phyloP scores from a whole-genome alignment of 2,797 vertebrate species.

The Nasua narica region DNA sequence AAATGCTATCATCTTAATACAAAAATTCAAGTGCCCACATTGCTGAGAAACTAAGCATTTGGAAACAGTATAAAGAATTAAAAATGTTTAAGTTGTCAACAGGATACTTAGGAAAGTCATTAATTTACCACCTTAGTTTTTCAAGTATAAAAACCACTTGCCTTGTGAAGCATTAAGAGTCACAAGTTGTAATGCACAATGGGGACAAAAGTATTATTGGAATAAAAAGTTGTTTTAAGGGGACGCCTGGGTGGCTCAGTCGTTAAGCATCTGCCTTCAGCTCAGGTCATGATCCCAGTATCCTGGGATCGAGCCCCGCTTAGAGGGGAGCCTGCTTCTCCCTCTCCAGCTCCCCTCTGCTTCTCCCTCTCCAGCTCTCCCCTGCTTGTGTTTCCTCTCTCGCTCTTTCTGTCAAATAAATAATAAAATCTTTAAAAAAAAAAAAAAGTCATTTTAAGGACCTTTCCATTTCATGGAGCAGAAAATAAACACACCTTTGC shows the following conservation, averaged over 20 bases:
- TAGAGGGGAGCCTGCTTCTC: too few species aligned
- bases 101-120: background rate
- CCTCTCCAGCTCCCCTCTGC: too few species aligned
- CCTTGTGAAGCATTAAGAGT: conserved; percentile 36
- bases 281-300: too few species aligned
- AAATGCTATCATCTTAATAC: conserved; percentile 7
- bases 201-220: conserved; percentile 19
- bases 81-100: background rate
- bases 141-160: conserved; percentile 56
- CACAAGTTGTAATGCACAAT: conserved; percentile 37
- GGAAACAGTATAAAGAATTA: conserved; percentile 43
- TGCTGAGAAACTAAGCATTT: conserved; percentile 10
- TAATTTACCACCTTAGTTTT: conserved; percentile 52
- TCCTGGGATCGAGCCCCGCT: too few species aligned
- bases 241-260: too few species aligned
- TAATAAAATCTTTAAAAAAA: too few species aligned
- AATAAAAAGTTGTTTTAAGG: conserved; percentile 46
- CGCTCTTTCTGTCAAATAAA: too few species aligned
- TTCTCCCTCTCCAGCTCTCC: too few species aligned
- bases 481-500: conserved; percentile 90
- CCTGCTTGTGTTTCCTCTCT: too few species aligned
- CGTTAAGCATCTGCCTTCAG: too few species aligned
- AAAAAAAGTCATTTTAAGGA: background rate
- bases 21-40: background rate
- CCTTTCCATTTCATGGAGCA: background rate